These are phyloP conservation scores for Vulpes ferrilata DNA, from an alignment of 2,113 vertebrate species.

Conservation along the genomic window DNA sequence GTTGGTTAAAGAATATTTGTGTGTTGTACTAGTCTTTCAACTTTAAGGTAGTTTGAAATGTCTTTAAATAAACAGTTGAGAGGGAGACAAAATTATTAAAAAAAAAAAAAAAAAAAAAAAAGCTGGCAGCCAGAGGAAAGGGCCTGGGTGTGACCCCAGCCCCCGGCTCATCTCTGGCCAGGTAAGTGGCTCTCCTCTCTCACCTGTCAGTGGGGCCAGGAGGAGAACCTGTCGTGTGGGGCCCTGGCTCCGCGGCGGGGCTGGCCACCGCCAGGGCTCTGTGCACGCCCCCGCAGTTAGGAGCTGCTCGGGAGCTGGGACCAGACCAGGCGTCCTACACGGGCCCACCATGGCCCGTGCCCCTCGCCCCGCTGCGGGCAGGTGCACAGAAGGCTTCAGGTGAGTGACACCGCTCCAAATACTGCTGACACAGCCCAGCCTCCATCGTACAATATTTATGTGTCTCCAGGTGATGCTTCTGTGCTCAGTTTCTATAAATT, in stretches of 20 bases:
- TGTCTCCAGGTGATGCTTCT: slow-evolving; percentile 31
- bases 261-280: rapidly evolving
- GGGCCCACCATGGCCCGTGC: rapidly evolving
- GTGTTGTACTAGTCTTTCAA: neutral
- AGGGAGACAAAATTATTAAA: neutral
- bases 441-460: neutral
- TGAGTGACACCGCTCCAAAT: neutral
- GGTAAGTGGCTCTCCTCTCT: neutral
- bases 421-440: slow-evolving; percentile 62
- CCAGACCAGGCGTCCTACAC: rapidly evolving
- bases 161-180: neutral
- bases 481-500: slow-evolving; percentile 50
- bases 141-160: neutral
- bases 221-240: neutral
- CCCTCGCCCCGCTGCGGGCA: rapidly evolving
- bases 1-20: neutral
- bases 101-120: neutral
- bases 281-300: rapidly evolving
- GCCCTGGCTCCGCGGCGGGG: rapidly evolving
- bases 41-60: neutral
- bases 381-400: neutral
- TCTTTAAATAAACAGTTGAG: neutral
- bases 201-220: neutral
- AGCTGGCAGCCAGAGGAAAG: neutral
- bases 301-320: rapidly evolving